Percentiles rank a stretch among this genome's conserved stretches.
Conservation (phyloP, 1,140 invertebrate genomes). For the Anastatus disparis region DNA sequence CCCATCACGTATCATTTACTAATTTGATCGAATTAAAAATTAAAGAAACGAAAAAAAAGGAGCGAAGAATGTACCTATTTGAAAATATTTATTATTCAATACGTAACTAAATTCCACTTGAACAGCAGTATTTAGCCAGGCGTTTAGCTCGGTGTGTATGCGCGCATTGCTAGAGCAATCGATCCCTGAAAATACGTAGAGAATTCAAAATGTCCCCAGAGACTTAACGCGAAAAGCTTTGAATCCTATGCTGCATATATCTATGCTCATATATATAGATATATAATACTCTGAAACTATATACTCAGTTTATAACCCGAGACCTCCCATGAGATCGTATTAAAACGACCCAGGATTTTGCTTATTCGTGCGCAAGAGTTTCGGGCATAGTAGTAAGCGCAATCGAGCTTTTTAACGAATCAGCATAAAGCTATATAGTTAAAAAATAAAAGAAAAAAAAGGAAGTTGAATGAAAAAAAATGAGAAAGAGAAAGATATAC, state of each 20-base stretch:
- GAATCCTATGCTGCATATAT: background rate
- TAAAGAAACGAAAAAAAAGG: too few species aligned
- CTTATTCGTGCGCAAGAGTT: conserved; percentile 13
- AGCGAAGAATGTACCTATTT: too few species aligned
- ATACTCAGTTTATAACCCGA: too few species aligned
- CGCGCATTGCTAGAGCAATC: background rate
- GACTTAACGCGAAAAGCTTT: conserved; percentile 17
- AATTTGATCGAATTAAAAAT: too few species aligned
- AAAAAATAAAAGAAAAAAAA: too few species aligned
- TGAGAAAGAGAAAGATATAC: too few species aligned
- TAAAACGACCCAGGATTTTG: conserved; percentile 29
- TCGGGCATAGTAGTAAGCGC: background rate
- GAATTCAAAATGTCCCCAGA: conserved; percentile 22
- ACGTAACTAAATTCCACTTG: too few species aligned
- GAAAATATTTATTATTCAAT: too few species aligned
- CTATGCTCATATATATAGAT: background rate
- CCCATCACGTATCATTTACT: too few species aligned
- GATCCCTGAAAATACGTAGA: conserved; percentile 12
- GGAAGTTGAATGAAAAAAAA: too few species aligned
- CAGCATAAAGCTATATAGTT: background rate
- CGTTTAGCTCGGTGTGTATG: background rate
- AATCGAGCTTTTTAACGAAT: conserved; percentile 14
- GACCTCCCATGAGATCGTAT: conserved; percentile 28
- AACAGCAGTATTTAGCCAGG: too few species aligned
- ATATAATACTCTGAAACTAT: too few species aligned